phyloP scores from a whole-genome alignment of 2,113 vertebrate species.

The Marmota monax region DNA sequence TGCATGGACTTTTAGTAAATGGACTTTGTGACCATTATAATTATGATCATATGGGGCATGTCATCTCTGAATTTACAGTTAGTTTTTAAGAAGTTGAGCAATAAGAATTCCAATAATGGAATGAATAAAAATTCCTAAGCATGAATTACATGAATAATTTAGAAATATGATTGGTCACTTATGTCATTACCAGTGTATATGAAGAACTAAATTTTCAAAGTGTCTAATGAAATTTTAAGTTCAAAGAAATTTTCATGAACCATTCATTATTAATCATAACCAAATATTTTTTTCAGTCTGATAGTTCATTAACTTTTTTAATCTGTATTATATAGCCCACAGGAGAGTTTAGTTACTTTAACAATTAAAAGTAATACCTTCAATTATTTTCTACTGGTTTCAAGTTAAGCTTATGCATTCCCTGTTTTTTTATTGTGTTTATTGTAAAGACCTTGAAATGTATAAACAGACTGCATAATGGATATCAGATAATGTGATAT shows the following conservation, averaged over 20 bases:
- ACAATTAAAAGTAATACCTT: slow-evolving; percentile 3
- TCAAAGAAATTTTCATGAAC: slow-evolving; percentile 51
- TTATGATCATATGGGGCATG: neutral
- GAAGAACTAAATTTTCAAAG: slow-evolving; percentile 35
- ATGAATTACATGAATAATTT: slow-evolving; percentile 11
- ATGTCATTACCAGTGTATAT: slow-evolving; percentile 36
- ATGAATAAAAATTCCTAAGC: slow-evolving; percentile 24
- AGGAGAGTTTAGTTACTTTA: slow-evolving; percentile 28
- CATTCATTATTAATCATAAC: slow-evolving; percentile 34
- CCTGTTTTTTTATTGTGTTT: neutral
- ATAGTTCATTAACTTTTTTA: neutral
- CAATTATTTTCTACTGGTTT: slow-evolving; percentile 23
- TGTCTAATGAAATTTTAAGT: slow-evolving; percentile 13
- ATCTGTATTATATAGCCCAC: neutral
- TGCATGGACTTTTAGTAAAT: neutral
- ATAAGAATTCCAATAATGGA: neutral
- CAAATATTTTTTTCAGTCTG: slow-evolving; percentile 42
- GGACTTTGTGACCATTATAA: neutral
- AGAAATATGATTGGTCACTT: slow-evolving; percentile 41
- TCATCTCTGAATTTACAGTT: neutral
- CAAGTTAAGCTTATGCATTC: neutral
- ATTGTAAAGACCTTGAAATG: neutral
- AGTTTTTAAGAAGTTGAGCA: slow-evolving; percentile 48
- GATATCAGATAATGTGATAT: neutral
- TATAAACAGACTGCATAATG: neutral